Evolutionary conservation across 2,797 vertebrate genomes (phyloP).

Genomic region (Toxotes lorentzi): DNA sequence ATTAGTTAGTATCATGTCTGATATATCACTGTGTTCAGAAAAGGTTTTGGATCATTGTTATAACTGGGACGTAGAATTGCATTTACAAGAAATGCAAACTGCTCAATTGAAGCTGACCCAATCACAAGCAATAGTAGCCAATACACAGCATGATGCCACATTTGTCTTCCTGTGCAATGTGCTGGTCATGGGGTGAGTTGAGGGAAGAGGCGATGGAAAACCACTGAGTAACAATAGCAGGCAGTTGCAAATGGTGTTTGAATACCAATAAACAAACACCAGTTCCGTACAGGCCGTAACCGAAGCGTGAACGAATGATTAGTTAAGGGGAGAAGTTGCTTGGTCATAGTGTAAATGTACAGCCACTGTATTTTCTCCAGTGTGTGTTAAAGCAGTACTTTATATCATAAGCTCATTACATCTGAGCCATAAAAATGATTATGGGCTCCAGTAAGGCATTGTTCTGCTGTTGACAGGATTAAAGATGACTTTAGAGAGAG

Average conservation of each 20-base stretch:
- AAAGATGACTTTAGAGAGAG: slow-evolving; percentile 75
- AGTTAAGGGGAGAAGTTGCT: slow-evolving; percentile 61
- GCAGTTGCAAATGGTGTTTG: slow-evolving; percentile 50
- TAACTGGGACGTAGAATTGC: background rate
- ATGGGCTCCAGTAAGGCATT: slow-evolving; percentile 79
- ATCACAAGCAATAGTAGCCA: background rate
- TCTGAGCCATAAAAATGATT: slow-evolving; percentile 80
- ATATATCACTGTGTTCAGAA: background rate
- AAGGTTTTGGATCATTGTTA: background rate
- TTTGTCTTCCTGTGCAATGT: slow-evolving; percentile 24
- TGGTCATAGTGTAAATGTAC: slow-evolving; percentile 66
- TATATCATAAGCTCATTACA: slow-evolving; percentile 83
- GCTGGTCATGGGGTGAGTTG: slow-evolving; percentile 20
- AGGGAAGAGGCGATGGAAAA: slow-evolving; percentile 1
- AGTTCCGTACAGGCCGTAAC: slow-evolving; percentile 26
- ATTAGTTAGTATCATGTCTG: background rate
- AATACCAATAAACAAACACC: slow-evolving; percentile 64
- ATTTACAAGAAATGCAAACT: background rate
- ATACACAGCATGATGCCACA: background rate
- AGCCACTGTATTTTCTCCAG: slow-evolving; percentile 70
- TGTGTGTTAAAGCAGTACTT: slow-evolving; percentile 75
- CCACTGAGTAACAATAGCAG: slow-evolving; percentile 24
- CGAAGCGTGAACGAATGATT: slow-evolving; percentile 60
- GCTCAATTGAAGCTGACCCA: background rate
- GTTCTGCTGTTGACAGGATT: slow-evolving; percentile 82